Base-by-base conservation (phyloP, 1,140 invertebrate genomes). In the Bombus pyrosoma region DNA sequence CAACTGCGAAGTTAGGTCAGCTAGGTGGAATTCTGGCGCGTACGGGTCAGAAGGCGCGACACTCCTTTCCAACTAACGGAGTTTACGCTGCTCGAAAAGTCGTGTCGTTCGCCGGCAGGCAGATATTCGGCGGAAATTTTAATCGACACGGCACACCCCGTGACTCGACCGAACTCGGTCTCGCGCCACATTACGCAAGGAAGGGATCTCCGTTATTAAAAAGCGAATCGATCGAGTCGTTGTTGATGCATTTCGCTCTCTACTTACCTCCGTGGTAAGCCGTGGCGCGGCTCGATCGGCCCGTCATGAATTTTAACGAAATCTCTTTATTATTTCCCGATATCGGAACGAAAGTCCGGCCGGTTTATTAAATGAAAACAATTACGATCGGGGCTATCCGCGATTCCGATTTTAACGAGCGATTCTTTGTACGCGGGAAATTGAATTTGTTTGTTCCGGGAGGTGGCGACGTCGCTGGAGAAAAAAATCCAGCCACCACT, bases 1-100 rank as follows among this genome's bases (percentile, higher is more conserved):
- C 68, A 22, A 79, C 22, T 53, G 9, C 64, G 18, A 73, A 90
- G 85, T 81, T 87, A 69, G 83, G 84, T 90, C 90, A 85, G 79
- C 89, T 87, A 85, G 87, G 66, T 85, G 83, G 87, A 85, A 90
- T 88, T 87, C 78, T 87, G 68, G 66, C 80, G 71, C 85, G 89
- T 85, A 64, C 90, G 75, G 76, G 86, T 91, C 90, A 83, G 83
- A 83, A 41, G 88, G 59, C 80, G 47, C 47, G 47, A 53, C 28
- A 13, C 41, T 72, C 76, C 69, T 83, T 78, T 83, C 81, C 37
- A 69, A 83, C 69, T 83, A 83, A 83, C 81, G 81, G 73, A 15
- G 8, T 74, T 32, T 32, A 15, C 41, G n/a, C 25, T 9, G 39
- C 2, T 15, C n/a, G 59, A n/a, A n/a, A 62, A 28, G 10, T n/a